Base-by-base conservation (phyloP, 2,113 vertebrate species). In the Sinocyclocheilus grahami region DNA sequence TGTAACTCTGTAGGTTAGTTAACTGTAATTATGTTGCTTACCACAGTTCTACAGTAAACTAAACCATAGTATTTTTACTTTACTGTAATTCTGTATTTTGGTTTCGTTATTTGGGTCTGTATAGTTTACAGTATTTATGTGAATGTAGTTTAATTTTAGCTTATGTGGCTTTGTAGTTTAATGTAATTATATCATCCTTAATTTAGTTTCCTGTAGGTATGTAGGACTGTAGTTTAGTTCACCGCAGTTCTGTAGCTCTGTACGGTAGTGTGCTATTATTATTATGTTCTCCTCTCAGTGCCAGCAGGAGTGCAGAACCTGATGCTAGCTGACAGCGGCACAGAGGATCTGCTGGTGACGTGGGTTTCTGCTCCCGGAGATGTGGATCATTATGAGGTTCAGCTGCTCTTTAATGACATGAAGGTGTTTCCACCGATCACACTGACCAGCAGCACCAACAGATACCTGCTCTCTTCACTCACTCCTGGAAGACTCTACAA, bases 401-500 rank as follows among this genome's bases (percentile, higher is more conserved):
- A 99, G 90, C 94, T 99, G 58, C 95, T 99, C 48, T 99, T 97
- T 94, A 99, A 95, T 27, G 98, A 99, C 87, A 96, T 98, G 95
- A 98, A 97, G 93, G 97, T 98, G 87, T 96, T 99, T 85, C 97
- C 97, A 46, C 95, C 97, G 9, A 92, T 97, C 91, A 97, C 96
- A 10, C 95, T 99, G 89, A 94, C 95, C 88, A 97, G 96, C 82
- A 93, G 93, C 0, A 91, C 95, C 3, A 90, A 91, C 0, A 93
- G 95, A 82, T 98, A 95, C 55, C 82, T 90, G 78, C 96, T 99
- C 86, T 95, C 95, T 13, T 96, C 97, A 3, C 95, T 99, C 82
- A 98, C 96, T 0, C 97, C 98, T 0, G 98, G 98, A 24, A 97
- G 97, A 10, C 96, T 96, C 0, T 99, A 99, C 90, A 99, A 98